phyloP scores from a whole-genome alignment of 92 coral and sea anemone species.

The Paramuricea clavata region DNA sequence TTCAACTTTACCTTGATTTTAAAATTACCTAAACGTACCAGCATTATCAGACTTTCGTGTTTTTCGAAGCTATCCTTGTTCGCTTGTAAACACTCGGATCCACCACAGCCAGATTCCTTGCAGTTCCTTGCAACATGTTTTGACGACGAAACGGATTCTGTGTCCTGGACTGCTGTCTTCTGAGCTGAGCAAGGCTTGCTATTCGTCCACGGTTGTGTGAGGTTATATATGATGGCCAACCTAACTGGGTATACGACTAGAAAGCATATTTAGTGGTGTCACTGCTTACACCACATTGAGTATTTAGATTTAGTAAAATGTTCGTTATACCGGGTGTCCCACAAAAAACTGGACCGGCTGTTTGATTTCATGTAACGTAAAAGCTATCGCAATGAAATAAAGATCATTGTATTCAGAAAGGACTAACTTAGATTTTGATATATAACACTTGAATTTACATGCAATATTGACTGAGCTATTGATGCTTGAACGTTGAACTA shows the following conservation, averaged over 20 bases:
- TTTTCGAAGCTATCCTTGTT: background rate
- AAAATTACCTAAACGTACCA: background rate
- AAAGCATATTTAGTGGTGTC: constrained; percentile 50
- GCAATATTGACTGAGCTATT: too few species aligned
- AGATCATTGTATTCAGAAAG: too few species aligned
- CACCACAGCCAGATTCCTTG: constrained; percentile 9
- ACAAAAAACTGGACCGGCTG: too few species aligned
- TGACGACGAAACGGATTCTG: background rate
- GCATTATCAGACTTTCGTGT: background rate
- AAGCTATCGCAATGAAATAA: too few species aligned
- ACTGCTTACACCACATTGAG: constrained; percentile 13
- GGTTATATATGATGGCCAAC: constrained; percentile 25
- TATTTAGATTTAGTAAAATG: background rate
- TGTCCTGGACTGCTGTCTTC: background rate
- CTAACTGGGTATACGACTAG: constrained; percentile 36
- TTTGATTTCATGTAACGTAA: too few species aligned
- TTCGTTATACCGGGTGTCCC: too few species aligned
- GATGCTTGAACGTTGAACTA: too few species aligned
- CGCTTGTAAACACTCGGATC: constrained; percentile 30
- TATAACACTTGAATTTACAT: too few species aligned
- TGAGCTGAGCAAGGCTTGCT: background rate
- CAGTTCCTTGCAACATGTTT: constrained; percentile 11
- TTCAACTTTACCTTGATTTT: background rate
- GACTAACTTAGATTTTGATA: too few species aligned
- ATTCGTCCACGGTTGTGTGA: background rate